Conservation (phyloP, 1,140 invertebrate species). For the Drosophila insularis region DNA sequence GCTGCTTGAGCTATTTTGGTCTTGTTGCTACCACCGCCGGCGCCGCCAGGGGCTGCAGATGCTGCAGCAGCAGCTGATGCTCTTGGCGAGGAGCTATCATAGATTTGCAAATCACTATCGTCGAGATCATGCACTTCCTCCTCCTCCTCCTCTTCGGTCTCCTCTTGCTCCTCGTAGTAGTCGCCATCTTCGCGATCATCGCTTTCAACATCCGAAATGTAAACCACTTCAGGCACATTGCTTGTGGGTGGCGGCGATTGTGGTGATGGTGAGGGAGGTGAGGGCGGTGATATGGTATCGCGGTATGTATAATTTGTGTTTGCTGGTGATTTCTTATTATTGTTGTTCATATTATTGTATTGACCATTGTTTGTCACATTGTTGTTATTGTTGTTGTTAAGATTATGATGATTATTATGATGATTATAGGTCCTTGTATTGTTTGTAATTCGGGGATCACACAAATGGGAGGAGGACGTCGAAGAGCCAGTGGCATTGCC, state of each 20-base stretch:
- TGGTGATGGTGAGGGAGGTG: conserved; percentile 51
- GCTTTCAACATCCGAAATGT: conserved; percentile 45
- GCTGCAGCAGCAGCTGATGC: conserved; percentile 17
- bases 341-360: conserved; percentile 14
- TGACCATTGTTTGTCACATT: conserved; percentile 48
- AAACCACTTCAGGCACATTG: conserved; percentile 33
- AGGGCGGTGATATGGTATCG: conserved; percentile 54
- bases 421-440: conserved; percentile 12
- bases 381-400: conserved; percentile 51
- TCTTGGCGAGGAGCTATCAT: conserved; percentile 22
- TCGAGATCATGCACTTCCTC: conserved; percentile 25
- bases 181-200: conserved; percentile 39
- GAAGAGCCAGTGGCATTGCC: neutral
- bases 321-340: conserved; percentile 33
- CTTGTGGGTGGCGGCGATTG: conserved; percentile 44
- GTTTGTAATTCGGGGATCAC: neutral
- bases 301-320: conserved; percentile 50
- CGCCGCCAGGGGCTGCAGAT: conserved; percentile 20
- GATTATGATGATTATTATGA: conserved; percentile 39
- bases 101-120: conserved; percentile 28
- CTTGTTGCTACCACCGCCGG: conserved; percentile 24
- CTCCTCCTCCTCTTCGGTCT: conserved; percentile 59
- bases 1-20: conserved; percentile 15
- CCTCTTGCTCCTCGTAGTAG: conserved; percentile 50
- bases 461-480: neutral